phyloP scores from a whole-genome alignment of 2,113 vertebrate genomes.

The Apteryx owenii region DNA sequence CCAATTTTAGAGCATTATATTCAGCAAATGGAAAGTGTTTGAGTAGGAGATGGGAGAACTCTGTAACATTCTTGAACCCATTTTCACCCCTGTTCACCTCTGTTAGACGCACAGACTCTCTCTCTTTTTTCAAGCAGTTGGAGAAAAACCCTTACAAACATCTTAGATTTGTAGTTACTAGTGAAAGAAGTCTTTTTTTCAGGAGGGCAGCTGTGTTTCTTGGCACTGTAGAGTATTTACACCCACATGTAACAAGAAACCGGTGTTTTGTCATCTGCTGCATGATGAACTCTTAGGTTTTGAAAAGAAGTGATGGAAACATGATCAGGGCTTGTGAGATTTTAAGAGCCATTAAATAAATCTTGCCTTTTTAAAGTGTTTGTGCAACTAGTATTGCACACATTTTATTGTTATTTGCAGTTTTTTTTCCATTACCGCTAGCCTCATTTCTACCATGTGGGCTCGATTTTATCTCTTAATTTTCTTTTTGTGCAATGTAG shows the following conservation, averaged over 20 bases:
- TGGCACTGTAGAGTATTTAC: slow-evolving; percentile 19
- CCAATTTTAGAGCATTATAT: not conserved
- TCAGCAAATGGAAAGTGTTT: not conserved
- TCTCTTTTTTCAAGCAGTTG: not conserved
- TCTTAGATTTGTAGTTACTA: not conserved
- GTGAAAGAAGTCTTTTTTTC: not conserved
- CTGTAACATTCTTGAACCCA: not conserved
- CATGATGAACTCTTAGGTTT: not conserved
- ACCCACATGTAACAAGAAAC: slow-evolving; percentile 41
- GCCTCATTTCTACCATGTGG: not conserved
- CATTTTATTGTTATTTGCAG: not conserved
- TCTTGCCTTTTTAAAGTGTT: not conserved
- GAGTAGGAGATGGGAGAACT: not conserved
- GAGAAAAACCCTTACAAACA: not conserved
- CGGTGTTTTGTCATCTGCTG: slow-evolving; percentile 52
- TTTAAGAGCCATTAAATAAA: slow-evolving; percentile 1
- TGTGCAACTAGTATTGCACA: not conserved
- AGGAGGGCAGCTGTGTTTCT: slow-evolving; percentile 53
- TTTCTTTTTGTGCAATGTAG: not conserved
- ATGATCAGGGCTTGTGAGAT: not conserved
- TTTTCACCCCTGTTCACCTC: slow-evolving; percentile 14
- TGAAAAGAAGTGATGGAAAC: slow-evolving; percentile 19
- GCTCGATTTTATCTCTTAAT: not conserved
- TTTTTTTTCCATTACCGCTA: not conserved
- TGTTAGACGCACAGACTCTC: not conserved